These are phyloP conservation scores for Pseudonaja textilis DNA, from an alignment of 2,113 vertebrate genomes.

Conservation along the genomic window DNA sequence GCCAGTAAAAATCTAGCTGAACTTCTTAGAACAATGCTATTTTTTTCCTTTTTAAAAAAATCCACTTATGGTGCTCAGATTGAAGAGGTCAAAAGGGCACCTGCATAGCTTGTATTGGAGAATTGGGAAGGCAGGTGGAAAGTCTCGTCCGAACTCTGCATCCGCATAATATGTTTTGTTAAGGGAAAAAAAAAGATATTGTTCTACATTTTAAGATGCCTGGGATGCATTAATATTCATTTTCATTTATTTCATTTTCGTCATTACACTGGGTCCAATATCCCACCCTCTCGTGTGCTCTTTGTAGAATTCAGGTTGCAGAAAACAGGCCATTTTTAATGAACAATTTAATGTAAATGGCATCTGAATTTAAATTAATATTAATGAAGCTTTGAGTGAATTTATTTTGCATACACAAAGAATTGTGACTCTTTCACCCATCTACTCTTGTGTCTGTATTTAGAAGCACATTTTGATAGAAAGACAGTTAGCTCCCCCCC, in stretches of 20 bases:
- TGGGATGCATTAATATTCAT: slow-evolving; percentile 69
- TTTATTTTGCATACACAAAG: slow-evolving; percentile 87
- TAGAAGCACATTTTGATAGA: slow-evolving; percentile 65
- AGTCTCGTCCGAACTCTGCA: slow-evolving; percentile 43
- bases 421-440: slow-evolving; percentile 75
- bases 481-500: slow-evolving; percentile 61
- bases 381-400: slow-evolving; percentile 84
- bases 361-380: slow-evolving; percentile 87
- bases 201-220: slow-evolving; percentile 51
- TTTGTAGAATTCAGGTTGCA: slow-evolving; percentile 79
- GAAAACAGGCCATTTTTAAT: slow-evolving; percentile 84
- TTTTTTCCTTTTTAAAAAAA: background rate
- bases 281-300: slow-evolving; percentile 74
- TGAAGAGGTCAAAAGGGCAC: slow-evolving; percentile 48
- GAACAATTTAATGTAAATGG: slow-evolving; percentile 85
- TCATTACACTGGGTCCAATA: slow-evolving; percentile 69
- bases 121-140: background rate
- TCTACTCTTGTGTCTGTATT: slow-evolving; percentile 72
- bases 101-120: background rate
- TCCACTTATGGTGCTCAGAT: rapidly evolving
- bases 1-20: background rate
- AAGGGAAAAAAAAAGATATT: slow-evolving; percentile 32
- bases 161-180: background rate
- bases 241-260: slow-evolving; percentile 53
- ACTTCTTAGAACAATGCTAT: background rate